Conservation (phyloP, 2,113 vertebrate species). For the Leptobrachium leishanense region DNA sequence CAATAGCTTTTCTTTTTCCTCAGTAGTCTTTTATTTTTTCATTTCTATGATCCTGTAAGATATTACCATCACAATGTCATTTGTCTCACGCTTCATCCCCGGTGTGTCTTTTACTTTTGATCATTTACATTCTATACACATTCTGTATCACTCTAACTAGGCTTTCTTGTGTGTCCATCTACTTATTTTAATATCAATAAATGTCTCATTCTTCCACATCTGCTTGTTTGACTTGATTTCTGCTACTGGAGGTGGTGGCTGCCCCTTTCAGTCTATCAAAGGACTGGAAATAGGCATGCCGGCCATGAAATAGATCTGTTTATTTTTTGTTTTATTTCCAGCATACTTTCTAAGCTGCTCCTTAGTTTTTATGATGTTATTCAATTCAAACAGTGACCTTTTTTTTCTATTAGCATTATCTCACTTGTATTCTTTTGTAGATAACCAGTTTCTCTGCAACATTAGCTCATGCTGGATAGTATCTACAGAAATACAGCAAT, state of each 20-base stretch:
- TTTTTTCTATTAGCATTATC: slow-evolving; percentile 43
- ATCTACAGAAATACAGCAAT: slow-evolving; percentile 20
- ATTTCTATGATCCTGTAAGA: slow-evolving; percentile 26
- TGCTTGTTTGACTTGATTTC: slow-evolving; percentile 27
- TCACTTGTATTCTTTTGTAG: slow-evolving; percentile 37
- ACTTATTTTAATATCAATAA: slow-evolving; percentile 45
- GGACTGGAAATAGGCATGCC: slow-evolving; percentile 16
- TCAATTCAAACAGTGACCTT: slow-evolving; percentile 33
- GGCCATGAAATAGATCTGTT: slow-evolving; percentile 35
- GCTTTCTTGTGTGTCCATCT: slow-evolving; percentile 36
- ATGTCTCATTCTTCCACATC: slow-evolving; percentile 36
- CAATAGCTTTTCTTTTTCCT: slow-evolving; percentile 13
- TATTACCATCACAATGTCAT: slow-evolving; percentile 32
- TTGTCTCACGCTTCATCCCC: slow-evolving; percentile 38
- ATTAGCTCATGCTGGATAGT: slow-evolving; percentile 15
- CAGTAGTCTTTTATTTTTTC: slow-evolving; percentile 10
- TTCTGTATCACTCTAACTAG: slow-evolving; percentile 36
- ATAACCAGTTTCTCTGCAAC: slow-evolving; percentile 34
- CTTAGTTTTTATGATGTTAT: slow-evolving; percentile 24
- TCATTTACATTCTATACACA: slow-evolving; percentile 40
- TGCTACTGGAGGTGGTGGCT: slow-evolving; percentile 31
- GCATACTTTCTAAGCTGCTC: slow-evolving; percentile 5
- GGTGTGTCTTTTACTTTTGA: slow-evolving; percentile 31
- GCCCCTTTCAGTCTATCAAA: slow-evolving; percentile 24
- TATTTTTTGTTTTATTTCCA: slow-evolving; percentile 28